Percentiles rank a stretch among this genome's conserved stretches.
Evolutionary conservation across 2,113 vertebrate species (phyloP).

Genomic region (Mixornis gularis): DNA sequence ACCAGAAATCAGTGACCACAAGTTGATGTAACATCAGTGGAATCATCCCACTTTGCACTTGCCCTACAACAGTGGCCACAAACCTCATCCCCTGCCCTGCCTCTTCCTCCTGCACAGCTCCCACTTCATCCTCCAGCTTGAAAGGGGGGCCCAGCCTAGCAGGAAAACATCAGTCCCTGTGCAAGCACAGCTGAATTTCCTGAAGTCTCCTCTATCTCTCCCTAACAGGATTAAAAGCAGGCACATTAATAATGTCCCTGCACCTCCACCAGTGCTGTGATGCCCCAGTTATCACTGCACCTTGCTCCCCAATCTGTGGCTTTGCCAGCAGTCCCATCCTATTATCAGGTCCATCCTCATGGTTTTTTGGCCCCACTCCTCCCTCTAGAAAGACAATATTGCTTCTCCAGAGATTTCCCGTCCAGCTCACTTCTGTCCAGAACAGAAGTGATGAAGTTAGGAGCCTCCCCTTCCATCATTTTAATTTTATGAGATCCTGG

Average conservation of each 20-base stretch:
- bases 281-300: background rate
- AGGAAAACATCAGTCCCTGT: background rate
- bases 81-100: background rate
- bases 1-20: background rate
- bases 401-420: too few species aligned
- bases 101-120: background rate
- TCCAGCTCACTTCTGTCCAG: too few species aligned
- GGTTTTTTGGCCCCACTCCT: too few species aligned
- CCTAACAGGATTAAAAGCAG: background rate
- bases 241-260: background rate
- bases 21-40: fast-evolving
- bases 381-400: too few species aligned
- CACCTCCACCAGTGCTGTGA: background rate
- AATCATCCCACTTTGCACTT: background rate
- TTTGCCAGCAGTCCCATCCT: background rate
- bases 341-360: fast-evolving
- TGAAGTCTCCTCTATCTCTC: background rate
- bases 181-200: background rate
- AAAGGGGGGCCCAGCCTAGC: background rate
- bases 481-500: too few species aligned
- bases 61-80: fast-evolving
- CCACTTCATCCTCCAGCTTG: background rate
- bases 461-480: too few species aligned
- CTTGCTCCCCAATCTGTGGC: background rate
- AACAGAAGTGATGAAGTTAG: too few species aligned